These are phyloP conservation scores for Himalopsyche kuldschensis DNA, from an alignment of 2,888 invertebrate genomes.

Conservation along the genomic window DNA sequence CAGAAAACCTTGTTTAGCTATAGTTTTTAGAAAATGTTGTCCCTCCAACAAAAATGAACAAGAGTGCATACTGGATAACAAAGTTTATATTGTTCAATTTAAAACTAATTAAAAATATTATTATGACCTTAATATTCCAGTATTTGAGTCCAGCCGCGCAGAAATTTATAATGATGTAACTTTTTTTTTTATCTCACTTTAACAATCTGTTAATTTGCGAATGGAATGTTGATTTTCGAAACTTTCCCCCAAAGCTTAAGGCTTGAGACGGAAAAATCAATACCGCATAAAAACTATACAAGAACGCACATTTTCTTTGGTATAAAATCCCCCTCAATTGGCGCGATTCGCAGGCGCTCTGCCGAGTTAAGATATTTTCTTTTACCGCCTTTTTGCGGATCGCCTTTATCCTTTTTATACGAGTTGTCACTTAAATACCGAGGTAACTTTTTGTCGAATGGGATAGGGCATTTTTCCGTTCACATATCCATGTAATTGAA, in stretches of 20 bases:
- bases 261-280: neutral
- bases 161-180: no score
- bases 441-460: neutral
- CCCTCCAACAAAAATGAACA: no score
- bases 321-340: neutral
- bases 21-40: no score
- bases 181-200: no score
- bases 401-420: neutral
- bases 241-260: neutral
- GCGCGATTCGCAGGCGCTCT: neutral
- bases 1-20: no score
- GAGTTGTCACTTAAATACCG: neutral
- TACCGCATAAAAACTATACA: neutral
- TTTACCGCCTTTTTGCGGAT: neutral
- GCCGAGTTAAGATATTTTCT: neutral
- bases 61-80: no score
- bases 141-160: no score
- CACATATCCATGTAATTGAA: neutral
- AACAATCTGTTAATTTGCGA: no score
- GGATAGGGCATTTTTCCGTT: neutral
- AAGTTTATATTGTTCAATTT: no score
- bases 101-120: no score
- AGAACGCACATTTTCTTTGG: neutral
- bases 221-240: no score
- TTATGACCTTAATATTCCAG: no score